Percentiles rank a stretch among this genome's conserved stretches.
Conservation (phyloP, 2,797 vertebrate genomes). For the Labroides dimidiatus region DNA sequence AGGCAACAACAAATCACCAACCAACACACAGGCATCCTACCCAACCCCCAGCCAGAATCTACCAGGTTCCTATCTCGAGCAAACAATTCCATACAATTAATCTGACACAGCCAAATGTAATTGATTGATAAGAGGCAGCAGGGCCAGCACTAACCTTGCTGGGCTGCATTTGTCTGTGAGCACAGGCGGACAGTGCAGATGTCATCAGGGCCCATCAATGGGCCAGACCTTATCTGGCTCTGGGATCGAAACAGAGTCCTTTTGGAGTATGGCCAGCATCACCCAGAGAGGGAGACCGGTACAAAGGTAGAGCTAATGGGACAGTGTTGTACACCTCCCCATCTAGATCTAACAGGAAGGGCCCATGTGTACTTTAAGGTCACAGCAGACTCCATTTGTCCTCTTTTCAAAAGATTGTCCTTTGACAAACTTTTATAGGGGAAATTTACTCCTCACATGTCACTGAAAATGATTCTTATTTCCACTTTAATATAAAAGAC, state of each 20-base stretch:
- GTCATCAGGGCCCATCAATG: constrained; percentile 78
- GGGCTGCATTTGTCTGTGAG: constrained; percentile 71
- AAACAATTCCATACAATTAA: constrained; percentile 82
- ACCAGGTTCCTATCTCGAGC: constrained; percentile 70
- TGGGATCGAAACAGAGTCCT: constrained; percentile 78
- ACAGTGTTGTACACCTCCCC: constrained; percentile 80
- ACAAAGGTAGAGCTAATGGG: constrained; percentile 83
- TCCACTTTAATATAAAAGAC: not conserved
- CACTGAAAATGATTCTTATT: constrained; percentile 5
- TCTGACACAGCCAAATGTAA: constrained; percentile 82
- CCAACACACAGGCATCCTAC: constrained; percentile 36
- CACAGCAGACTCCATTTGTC: constrained; percentile 74
- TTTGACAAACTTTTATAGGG: not conserved
- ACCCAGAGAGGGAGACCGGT: constrained; percentile 76
- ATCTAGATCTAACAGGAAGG: constrained; percentile 82
- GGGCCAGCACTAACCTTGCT: constrained; percentile 56
- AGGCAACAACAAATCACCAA: constrained; percentile 26
- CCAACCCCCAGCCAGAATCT: constrained; percentile 48
- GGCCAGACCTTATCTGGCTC: constrained; percentile 77
- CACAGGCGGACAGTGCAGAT: constrained; percentile 79
- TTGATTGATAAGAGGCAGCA: constrained; percentile 79
- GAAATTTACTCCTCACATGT: constrained; percentile 13
- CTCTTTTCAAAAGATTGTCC: constrained; percentile 51
- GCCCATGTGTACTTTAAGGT: constrained; percentile 76
- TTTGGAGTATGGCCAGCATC: constrained; percentile 79